Conservation (phyloP, 2,797 vertebrate genomes). For the Pygocentrus nattereri region DNA sequence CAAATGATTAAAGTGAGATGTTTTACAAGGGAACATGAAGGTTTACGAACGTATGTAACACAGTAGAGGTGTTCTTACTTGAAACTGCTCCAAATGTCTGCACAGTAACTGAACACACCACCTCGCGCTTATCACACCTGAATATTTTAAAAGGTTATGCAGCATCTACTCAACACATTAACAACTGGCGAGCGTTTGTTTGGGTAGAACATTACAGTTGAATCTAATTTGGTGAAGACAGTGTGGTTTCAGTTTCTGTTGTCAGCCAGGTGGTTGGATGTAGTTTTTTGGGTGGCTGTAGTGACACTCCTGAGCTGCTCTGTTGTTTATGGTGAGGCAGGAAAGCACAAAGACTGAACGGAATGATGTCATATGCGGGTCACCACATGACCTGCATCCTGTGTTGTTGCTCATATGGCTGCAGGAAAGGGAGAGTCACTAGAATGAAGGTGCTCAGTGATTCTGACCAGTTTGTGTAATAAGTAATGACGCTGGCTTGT, state of each 20-base stretch:
- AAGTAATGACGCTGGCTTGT: neutral
- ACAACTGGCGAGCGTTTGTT: neutral
- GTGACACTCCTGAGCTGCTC: neutral
- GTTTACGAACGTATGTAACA: no score
- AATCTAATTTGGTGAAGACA: no score
- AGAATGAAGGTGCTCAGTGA: neutral
- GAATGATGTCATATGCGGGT: conserved; percentile 36
- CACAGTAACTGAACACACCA: no score
- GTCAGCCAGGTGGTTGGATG: neutral
- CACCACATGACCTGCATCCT: conserved; percentile 49
- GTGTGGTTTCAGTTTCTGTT: neutral
- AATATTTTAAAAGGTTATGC: neutral
- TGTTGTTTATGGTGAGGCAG: conserved; percentile 17
- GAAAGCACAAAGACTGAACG: conserved; percentile 25
- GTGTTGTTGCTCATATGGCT: conserved; percentile 38
- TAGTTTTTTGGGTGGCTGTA: neutral
- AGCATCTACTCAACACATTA: neutral
- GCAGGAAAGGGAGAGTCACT: conserved; percentile 21
- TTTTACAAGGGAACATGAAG: no score
- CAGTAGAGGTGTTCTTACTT: no score
- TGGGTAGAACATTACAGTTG: no score
- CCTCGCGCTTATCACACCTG: neutral
- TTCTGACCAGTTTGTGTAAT: neutral
- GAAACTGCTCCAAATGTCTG: no score
- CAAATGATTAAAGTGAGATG: no score